These are phyloP conservation scores for Cotesia vestalis DNA, from an alignment of 1,140 invertebrate genomes.

Conservation along the genomic window DNA sequence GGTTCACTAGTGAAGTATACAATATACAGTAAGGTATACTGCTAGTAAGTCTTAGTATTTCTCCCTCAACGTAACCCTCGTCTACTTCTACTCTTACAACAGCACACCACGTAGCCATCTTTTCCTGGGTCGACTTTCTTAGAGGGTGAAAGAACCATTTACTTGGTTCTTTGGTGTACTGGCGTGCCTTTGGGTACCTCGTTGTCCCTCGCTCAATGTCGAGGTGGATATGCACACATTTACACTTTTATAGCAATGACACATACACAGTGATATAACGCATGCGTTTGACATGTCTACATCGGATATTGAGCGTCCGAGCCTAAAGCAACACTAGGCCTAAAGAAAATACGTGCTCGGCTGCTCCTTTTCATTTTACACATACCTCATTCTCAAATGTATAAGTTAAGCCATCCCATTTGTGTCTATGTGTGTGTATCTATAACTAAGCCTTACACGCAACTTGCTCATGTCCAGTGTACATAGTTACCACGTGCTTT, in stretches of 20 bases:
- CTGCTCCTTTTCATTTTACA: not conserved
- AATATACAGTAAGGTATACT: too few species aligned
- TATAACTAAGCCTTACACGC: too few species aligned
- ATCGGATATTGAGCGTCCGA: conserved; percentile 18
- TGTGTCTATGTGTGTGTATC: too few species aligned
- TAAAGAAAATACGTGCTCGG: not conserved
- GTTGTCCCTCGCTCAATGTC: too few species aligned
- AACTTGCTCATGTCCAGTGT: not conserved
- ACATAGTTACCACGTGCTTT: conserved; percentile 10
- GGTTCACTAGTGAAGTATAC: not conserved
- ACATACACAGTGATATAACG: not conserved
- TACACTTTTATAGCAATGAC: not conserved
- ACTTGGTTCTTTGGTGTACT: not conserved
- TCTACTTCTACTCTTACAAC: conserved; percentile 27
- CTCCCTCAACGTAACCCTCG: not conserved
- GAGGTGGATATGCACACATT: not conserved
- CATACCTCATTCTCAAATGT: not conserved
- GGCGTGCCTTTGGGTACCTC: conserved; percentile 8
- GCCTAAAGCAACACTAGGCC: too few species aligned
- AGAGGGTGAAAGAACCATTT: conserved; percentile 26
- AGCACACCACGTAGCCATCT: conserved; percentile 40
- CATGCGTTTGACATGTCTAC: conserved; percentile 14
- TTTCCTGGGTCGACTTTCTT: conserved; percentile 36
- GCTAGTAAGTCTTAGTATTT: conserved; percentile 13
- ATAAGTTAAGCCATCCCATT: too few species aligned